Evolutionary conservation across 2,113 vertebrate species (phyloP), one percentile per base, ranked within the genome.

Genomic region (Thomomys bottae): DNA sequence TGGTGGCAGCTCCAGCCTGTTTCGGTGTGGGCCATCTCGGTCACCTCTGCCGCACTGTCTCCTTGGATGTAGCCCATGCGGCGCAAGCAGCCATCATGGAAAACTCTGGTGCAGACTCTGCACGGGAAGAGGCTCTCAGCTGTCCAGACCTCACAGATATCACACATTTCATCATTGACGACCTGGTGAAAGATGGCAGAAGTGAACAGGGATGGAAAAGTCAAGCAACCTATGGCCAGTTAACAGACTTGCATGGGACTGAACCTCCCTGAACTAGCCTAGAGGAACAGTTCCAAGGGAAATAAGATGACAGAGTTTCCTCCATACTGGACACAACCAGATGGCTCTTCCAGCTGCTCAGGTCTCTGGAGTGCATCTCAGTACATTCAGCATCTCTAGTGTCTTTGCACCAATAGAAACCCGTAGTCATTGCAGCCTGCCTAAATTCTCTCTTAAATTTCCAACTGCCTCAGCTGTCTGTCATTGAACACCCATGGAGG

Each of bases 1-100:
- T 99, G 99, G 97, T 99, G 98, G 98, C 99, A 99, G 98, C 99
- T 99, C 99, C 99, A 99, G 95, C 99, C 99, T 0, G 97, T 98
- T 70, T 99, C 98, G 0, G 98, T 99, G 97, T 99, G 99, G 0
- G 99, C 99, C 0, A 97, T 98, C 90, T 99, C 98, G 0, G 97
- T 98, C 98, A 99, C 98, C 95, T 99, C 98, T 73, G 98, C 96
- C 3, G 98, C 75, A 0, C 98, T 97, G 88, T 98, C 98, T 0
- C 97, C 96, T 80, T 98, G 97, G 95, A 99, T 97, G 95, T 98
- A 99, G n/a, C 99, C 99, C 98, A 99, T 98, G 95, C 99, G 99
- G 84, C 98, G 98, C 96, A 99, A 98, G 97, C 99, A 99, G 94
- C 99, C 99, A 0, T 99, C 99, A 0, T 99, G 99, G 71, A 99